phyloP scores from a whole-genome alignment of 2,888 invertebrate genomes.

The Imbricaverruca yamaguchii region DNA sequence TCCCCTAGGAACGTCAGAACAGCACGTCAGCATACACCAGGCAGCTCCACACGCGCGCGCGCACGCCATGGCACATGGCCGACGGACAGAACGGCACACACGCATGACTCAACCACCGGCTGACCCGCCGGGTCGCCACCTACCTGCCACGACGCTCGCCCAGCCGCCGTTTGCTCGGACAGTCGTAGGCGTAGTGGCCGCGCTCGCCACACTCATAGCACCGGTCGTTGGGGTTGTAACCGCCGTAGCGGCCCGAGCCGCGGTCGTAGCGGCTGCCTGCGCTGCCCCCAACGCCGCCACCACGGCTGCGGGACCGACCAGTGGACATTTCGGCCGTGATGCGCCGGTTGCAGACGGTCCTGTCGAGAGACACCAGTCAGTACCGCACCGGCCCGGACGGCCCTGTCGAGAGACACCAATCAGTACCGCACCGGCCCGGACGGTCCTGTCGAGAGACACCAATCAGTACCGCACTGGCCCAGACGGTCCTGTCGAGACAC shows the following conservation, averaged over 20 bases:
- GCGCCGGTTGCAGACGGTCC: conserved; percentile 66
- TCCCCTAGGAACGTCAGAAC: conserved; percentile 13
- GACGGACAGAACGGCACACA: background rate
- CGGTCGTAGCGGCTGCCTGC: conserved; percentile 39
- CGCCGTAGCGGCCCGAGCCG: conserved; percentile 43
- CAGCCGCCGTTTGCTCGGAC: conserved; percentile 39
- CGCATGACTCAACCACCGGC: background rate
- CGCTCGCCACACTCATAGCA: conserved; percentile 92
- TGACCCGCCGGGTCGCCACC: background rate
- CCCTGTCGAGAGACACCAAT: no score
- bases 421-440: no score
- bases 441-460: no score
- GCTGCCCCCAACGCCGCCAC: conserved; percentile 83
- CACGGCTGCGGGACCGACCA: conserved; percentile 55
- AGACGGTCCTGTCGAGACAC: no score
- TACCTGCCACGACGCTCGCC: background rate
- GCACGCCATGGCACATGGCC: no score
- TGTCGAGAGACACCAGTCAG: no score
- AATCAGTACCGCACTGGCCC: no score
- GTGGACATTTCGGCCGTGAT: conserved; percentile 89
- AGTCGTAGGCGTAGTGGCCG: conserved; percentile 89
- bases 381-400: no score
- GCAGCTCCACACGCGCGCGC: background rate
- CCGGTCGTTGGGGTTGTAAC: conserved; percentile 81
- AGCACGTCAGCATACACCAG: background rate